Conservation (phyloP, 1,140 invertebrate genomes). For the Ctenoplectra terminalis region DNA sequence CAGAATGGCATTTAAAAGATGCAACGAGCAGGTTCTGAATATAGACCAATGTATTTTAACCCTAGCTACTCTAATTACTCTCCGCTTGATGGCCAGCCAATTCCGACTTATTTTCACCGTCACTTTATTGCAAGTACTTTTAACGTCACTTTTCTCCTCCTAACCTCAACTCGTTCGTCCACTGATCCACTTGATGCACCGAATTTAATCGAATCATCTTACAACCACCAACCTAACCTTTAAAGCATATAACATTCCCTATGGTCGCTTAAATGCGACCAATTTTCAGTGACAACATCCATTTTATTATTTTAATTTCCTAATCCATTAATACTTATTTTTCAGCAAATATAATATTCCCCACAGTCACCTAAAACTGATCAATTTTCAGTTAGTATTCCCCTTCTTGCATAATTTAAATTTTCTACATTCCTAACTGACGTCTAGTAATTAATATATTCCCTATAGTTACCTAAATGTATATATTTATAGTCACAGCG, state of each 20-base stretch:
- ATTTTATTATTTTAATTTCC: background rate
- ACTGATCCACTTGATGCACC: background rate
- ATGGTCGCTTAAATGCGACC: background rate
- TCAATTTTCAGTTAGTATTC: no score
- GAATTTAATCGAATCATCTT: background rate
- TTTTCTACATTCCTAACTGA: no score
- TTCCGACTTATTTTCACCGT: conserved; percentile 48
- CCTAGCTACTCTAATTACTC: conserved; percentile 45
- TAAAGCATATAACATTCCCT: background rate
- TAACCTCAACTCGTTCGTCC: background rate
- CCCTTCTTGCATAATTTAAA: no score
- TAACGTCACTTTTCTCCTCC: conserved; percentile 28
- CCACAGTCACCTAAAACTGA: no score
- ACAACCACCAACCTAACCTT: background rate
- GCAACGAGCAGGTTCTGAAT: conserved; percentile 21
- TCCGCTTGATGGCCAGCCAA: conserved; percentile 44
- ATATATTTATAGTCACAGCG: no score
- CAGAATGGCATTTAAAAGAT: conserved; percentile 5
- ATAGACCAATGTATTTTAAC: conserved; percentile 47
- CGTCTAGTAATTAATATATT: no score
- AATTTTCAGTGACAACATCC: background rate
- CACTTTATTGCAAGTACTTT: conserved; percentile 19
- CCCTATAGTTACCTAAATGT: no score
- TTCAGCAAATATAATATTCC: no score
- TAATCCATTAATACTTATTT: no score